phyloP scores from a whole-genome alignment of 2,113 vertebrate genomes.

The Gallinago undulata region DNA sequence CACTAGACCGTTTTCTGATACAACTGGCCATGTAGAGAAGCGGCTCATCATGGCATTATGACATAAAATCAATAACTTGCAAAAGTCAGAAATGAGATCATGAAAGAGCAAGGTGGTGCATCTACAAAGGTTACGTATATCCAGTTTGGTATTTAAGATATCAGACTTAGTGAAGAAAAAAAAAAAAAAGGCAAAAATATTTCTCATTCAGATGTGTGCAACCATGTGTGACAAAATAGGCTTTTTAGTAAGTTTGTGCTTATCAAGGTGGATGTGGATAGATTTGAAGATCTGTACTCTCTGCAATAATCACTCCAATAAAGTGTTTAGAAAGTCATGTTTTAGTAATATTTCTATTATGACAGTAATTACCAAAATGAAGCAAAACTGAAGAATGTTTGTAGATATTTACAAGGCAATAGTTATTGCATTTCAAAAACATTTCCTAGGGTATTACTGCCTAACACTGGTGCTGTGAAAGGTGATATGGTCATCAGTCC shows the following conservation, averaged over 20 bases:
- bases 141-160: constrained; percentile 26
- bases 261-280: neutral
- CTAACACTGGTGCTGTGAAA: neutral
- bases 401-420: neutral
- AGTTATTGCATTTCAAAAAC: neutral
- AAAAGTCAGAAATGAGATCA: constrained; percentile 21
- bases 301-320: neutral
- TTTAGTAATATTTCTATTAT: neutral
- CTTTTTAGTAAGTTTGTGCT: neutral
- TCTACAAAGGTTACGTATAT: constrained; percentile 25
- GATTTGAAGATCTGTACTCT: neutral
- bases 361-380: neutral
- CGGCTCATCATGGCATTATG: neutral
- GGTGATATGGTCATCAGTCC: neutral
- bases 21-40: neutral
- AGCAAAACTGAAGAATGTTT: neutral
- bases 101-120: constrained; percentile 32
- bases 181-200: neutral
- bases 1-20: neutral
- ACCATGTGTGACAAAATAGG: neutral
- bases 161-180: neutral
- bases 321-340: neutral
- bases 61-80: constrained; percentile 38
- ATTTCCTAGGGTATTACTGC: neutral
- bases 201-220: neutral